Conservation (phyloP, 1,140 invertebrate species). For the Neodiprion lecontei region DNA sequence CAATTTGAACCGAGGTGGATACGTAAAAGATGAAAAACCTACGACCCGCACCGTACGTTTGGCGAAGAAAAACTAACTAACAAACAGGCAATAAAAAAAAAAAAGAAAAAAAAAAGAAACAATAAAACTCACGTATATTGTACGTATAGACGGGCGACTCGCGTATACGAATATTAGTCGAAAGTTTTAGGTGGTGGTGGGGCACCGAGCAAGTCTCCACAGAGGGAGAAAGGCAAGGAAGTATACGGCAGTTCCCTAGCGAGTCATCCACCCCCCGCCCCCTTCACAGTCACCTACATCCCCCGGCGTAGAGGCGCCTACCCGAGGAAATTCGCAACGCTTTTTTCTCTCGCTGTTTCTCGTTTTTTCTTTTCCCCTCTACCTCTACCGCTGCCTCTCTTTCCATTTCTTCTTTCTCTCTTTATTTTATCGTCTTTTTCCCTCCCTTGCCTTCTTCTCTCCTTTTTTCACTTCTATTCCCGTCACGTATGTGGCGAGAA, state of each 20-base stretch:
- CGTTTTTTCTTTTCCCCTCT: constrained; percentile 21
- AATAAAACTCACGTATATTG: no score
- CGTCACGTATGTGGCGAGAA: constrained; percentile 64
- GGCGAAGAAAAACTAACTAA: background rate
- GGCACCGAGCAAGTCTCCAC: background rate
- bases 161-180: background rate
- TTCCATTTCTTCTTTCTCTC: background rate
- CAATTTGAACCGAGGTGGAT: background rate
- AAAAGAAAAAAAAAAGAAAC: background rate
- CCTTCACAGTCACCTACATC: constrained; percentile 24
- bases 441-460: constrained; percentile 34
- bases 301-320: background rate
- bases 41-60: background rate
- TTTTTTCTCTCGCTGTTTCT: constrained; percentile 31
- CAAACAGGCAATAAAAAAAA: background rate
- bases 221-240: background rate
- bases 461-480: constrained; percentile 55
- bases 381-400: background rate
- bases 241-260: constrained; percentile 35
- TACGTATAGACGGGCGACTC: no score
- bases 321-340: constrained; percentile 40
- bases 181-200: background rate
- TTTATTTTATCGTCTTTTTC: constrained; percentile 11
- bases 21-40: background rate
- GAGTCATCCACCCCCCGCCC: constrained; percentile 34